A percentile compares a stretch with the other conserved stretches of the same genome.
Conservation (phyloP, 2,797 vertebrate genomes). For the Cirrhinus mrigala region DNA sequence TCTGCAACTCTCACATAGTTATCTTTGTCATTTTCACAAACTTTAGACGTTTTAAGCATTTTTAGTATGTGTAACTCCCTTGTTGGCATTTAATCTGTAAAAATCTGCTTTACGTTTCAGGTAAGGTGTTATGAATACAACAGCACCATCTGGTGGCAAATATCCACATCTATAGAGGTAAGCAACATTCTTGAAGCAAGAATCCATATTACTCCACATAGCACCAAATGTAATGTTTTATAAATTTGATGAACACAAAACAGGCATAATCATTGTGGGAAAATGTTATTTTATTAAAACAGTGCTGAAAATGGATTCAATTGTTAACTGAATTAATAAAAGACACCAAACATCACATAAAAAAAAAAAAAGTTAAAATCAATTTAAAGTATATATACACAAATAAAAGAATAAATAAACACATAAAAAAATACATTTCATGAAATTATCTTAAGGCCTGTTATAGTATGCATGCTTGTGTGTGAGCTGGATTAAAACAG, state of each 20-base stretch:
- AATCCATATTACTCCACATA: neutral
- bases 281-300: neutral
- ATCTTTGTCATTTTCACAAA: neutral
- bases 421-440: neutral
- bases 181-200: neutral
- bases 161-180: neutral
- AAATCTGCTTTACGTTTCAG: neutral
- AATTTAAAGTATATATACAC: neutral
- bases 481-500: slow-evolving; percentile 78
- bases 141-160: slow-evolving; percentile 63
- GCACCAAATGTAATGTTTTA: neutral
- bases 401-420: neutral
- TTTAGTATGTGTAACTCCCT: no score
- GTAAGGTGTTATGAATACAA: slow-evolving; percentile 20
- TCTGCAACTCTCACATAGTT: neutral
- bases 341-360: neutral
- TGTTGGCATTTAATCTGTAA: neutral
- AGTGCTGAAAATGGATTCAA: neutral
- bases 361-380: neutral
- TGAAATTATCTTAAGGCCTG: neutral
- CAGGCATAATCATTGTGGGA: neutral
- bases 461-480: neutral
- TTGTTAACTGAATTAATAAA: slow-evolving; percentile 1
- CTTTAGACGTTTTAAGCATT: neutral
- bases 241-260: neutral